Conservation (phyloP, 2,888 invertebrate genomes). For the Petrolisthes manimaculis region DNA sequence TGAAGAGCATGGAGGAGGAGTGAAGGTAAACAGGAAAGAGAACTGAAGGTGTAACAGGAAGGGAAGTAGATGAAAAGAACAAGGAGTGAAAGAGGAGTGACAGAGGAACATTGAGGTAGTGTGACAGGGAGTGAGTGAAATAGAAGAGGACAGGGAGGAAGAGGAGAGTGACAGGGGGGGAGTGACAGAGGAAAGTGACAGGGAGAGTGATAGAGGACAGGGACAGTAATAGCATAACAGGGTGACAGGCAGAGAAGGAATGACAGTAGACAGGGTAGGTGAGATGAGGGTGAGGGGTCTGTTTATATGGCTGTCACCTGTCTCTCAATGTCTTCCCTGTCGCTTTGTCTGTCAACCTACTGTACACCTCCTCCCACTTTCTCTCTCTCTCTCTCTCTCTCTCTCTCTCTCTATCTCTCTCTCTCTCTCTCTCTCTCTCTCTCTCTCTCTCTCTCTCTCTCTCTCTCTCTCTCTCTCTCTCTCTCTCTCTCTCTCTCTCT, state of each 20-base stretch:
- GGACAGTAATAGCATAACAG: background rate
- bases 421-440: slow-evolving; percentile 36
- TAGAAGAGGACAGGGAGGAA: background rate
- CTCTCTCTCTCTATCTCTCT: slow-evolving; percentile 41
- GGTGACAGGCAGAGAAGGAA: background rate
- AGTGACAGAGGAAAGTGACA: background rate
- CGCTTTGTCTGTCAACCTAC: too few relatives aligned
- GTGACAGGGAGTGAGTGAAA: too few relatives aligned
- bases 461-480: slow-evolving; percentile 41
- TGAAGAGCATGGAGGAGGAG: too few relatives aligned
- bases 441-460: slow-evolving; percentile 34
- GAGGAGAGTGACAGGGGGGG: background rate
- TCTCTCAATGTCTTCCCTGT: too few relatives aligned
- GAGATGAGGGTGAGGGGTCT: slow-evolving; percentile 3
- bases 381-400: slow-evolving; percentile 49
- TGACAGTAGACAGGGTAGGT: background rate
- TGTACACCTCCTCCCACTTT: too few relatives aligned
- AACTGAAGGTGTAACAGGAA: too few relatives aligned
- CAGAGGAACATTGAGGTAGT: too few relatives aligned
- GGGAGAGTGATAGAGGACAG: background rate
- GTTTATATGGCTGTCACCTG: slow-evolving; percentile 34
- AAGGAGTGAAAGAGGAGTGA: too few relatives aligned
- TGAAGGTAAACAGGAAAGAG: too few relatives aligned
- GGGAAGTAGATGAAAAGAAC: too few relatives aligned
- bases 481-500: slow-evolving; percentile 37